Percentiles rank a stretch among this genome's conserved stretches.
These are phyloP conservation scores for Enteromius treurensis DNA, from an alignment of 2,797 vertebrate genomes.

Conservation along the genomic window DNA sequence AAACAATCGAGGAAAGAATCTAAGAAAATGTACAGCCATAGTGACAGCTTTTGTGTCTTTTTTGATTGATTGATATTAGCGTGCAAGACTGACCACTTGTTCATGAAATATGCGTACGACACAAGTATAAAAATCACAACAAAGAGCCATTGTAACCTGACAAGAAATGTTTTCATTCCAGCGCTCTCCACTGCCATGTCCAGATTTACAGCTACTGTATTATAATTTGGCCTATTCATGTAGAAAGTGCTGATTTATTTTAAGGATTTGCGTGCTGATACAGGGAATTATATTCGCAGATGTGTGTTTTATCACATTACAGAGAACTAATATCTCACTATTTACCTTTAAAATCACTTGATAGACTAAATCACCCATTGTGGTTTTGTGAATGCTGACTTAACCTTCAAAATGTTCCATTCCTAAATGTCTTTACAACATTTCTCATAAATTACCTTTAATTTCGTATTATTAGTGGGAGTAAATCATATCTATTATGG, in stretches of 20 bases:
- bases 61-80: conserved; percentile 12
- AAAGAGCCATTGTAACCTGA: conserved; percentile 59
- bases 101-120: conserved; percentile 56
- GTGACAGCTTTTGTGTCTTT: background rate
- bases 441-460: conserved; percentile 41
- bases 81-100: conserved; percentile 52
- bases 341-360: conserved; percentile 7
- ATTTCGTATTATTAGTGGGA: conserved; percentile 29
- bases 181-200: conserved; percentile 1
- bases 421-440: conserved; percentile 12
- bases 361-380: conserved; percentile 14
- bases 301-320: background rate
- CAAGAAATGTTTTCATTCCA: conserved; percentile 53
- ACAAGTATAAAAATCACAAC: conserved; percentile 46
- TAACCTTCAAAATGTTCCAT: conserved; percentile 10
- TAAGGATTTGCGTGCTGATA: conserved; percentile 33
- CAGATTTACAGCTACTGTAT: conserved; percentile 54
- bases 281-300: conserved; percentile 34
- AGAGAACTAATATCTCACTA: background rate
- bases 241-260: conserved; percentile 52
- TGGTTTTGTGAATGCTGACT: conserved; percentile 31
- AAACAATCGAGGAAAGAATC: background rate
- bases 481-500: conserved; percentile 16
- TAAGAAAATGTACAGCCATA: background rate
- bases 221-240: conserved; percentile 54